Evolutionary conservation across 1,140 invertebrate species (phyloP).

Genomic region (Bombus cullumanus): DNA sequence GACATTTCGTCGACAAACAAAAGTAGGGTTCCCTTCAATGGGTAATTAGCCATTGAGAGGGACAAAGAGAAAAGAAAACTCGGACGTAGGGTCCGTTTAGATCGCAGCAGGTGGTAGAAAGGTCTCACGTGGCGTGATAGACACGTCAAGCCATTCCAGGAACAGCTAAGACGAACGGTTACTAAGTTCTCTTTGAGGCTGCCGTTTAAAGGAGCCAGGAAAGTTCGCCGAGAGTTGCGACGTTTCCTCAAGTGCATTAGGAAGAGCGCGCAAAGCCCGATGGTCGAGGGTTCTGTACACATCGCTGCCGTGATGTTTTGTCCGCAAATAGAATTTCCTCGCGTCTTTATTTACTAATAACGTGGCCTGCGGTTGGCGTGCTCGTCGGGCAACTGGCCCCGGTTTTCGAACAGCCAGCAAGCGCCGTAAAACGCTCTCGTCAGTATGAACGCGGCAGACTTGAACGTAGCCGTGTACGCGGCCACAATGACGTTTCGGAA

Average conservation of each 20-base stretch:
- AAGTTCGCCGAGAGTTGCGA: slow-evolving; percentile 51
- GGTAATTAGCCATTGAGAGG: slow-evolving; percentile 15
- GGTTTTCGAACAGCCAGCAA: slow-evolving; percentile 6
- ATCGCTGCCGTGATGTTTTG: slow-evolving; percentile 57
- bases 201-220: slow-evolving; percentile 45
- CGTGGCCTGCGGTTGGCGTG: slow-evolving; percentile 53
- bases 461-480: not conserved
- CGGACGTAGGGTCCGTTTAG: too few species aligned
- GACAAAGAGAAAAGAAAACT: not conserved
- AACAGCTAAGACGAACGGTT: not conserved
- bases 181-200: slow-evolving; percentile 2
- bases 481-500: slow-evolving; percentile 35
- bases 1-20: not conserved
- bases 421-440: not conserved
- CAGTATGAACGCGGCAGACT: not conserved
- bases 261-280: slow-evolving; percentile 41
- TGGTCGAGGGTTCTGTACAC: slow-evolving; percentile 65
- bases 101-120: too few species aligned
- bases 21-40: not conserved
- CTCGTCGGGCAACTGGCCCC: slow-evolving; percentile 10
- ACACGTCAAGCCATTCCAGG: not conserved
- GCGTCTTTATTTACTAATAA: slow-evolving; percentile 71
- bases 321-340: slow-evolving; percentile 68
- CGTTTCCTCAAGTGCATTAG: slow-evolving; percentile 63
- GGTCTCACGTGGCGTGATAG: not conserved